Base-by-base conservation (phyloP, 2,113 vertebrate genomes). In the Nycticebus coucang region DNA sequence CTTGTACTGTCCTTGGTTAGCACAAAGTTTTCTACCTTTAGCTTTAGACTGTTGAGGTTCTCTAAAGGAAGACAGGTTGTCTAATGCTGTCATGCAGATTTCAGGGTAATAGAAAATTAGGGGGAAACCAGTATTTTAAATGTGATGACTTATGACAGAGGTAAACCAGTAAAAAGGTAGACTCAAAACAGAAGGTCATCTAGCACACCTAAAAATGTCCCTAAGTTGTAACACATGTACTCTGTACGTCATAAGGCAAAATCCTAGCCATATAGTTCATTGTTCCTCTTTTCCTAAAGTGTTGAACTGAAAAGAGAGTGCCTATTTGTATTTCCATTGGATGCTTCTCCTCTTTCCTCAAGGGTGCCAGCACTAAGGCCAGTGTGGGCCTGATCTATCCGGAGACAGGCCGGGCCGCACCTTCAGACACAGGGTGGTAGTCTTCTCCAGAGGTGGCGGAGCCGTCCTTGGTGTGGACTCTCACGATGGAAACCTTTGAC, bases 391-490 rank as follows among this genome's bases (percentile, higher is more conserved):
- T 0, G 2, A 7, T 6, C 4, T 26, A 7, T 4, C 17, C 1
- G 4, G 26, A 74, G 55, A 30, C 18, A 33, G 71, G 60, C 9
- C 30, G 21, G 30, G 6, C 53, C 24, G 0, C 97, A 99, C 99
- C 99, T 99, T 99, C 98, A 22, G 99, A 99, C 95, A 99, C 96
- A 1, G 99, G 99, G 75, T 99, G 98, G 97, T 99, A 99, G 98
- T 99, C 99, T 96, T 99, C 99, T 97, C 99, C 99, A 7, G 99
- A 99, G 80, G 98, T 96, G 12, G 99, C 99, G 0, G 99, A 99
- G 62, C 99, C 99, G 6, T 99, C 99, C 96, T 99, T 99, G 95
- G 99, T 99, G 98, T 99, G 99, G 80, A 99, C 99, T 41, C 99
- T 98, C 28, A 99, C 99, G 4, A 99, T 79, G 15, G 99, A 99